These are phyloP conservation scores for Scaptomyza montana DNA, from an alignment of 1,140 invertebrate genomes.

Conservation along the genomic window DNA sequence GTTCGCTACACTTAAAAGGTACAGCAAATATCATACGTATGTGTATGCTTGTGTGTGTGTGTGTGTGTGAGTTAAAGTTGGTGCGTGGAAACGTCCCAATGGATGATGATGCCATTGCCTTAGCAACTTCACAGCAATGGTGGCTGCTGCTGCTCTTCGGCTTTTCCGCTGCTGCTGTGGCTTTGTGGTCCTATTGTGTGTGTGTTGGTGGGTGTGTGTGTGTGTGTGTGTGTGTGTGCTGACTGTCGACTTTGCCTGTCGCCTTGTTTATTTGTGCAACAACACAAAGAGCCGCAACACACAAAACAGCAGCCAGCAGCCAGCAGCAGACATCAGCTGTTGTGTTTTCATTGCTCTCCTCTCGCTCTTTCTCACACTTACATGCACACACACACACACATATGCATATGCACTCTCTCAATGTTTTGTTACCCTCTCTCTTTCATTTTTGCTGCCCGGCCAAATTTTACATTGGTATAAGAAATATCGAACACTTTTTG, in stretches of 20 bases:
- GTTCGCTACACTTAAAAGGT: slow-evolving; percentile 59
- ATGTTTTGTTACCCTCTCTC: not conserved
- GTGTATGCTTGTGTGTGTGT: slow-evolving; percentile 18
- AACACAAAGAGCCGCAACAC: slow-evolving; percentile 37
- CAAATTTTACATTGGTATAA: slow-evolving; percentile 1
- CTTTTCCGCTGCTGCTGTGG: slow-evolving; percentile 36
- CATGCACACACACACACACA: too few species aligned
- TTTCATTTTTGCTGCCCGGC: not conserved
- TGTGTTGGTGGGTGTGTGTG: too few species aligned
- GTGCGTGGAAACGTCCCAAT: slow-evolving; percentile 42
- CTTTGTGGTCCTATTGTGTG: slow-evolving; percentile 22
- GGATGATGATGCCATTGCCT: slow-evolving; percentile 78
- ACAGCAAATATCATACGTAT: slow-evolving; percentile 8
- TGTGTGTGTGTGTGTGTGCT: slow-evolving; percentile 15
- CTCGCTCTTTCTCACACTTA: slow-evolving; percentile 14
- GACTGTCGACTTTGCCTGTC: slow-evolving; percentile 52
- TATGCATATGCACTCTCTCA: not conserved
- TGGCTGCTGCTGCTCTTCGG: slow-evolving; percentile 36
- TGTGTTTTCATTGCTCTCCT: slow-evolving; percentile 38
- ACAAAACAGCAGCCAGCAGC: slow-evolving; percentile 14
- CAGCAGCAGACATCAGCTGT: slow-evolving; percentile 42
- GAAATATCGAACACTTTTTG: not conserved
- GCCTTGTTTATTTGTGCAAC: slow-evolving; percentile 70
- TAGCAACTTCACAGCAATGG: slow-evolving; percentile 50
- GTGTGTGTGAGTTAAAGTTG: slow-evolving; percentile 36